Base-by-base conservation (phyloP, 2,888 invertebrate genomes). In the Drepanosiphum platanoidis region DNA sequence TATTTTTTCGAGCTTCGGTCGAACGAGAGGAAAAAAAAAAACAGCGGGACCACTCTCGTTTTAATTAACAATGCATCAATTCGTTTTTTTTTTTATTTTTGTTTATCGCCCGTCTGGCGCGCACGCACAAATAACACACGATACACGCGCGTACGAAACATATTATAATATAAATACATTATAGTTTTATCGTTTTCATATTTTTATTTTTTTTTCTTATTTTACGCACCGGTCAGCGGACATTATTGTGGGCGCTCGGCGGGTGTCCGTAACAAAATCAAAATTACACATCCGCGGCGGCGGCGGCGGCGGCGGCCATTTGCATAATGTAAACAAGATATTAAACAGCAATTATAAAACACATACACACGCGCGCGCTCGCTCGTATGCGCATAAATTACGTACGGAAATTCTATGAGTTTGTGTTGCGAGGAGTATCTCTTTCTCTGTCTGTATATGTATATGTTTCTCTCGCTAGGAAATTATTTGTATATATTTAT, bases 241-340 rank as follows among this genome's bases (percentile, higher is more conserved):
- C 64, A 30, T 68, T 5, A 5, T 74, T 36, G 82, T 82, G 81
- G 61, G 58, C 81, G 71, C 81, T 30, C 82, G 64, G 18, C 82
- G 42, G 82, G 74, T 74, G 82, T 83, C 64, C 82, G 71, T n/a
- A 74, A 82, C 64, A 32, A 39, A 83, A 58, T 82, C 58, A n/a
- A 72, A 81, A 81, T 71, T 83, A 83, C 82, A 72, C 64, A n/a
- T 74, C 58, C 72, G 52, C 32, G 52, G 70, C 71, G 52, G n/a
- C n/a, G 42, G 42, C 42, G 42, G 42, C 42, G 42, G 42, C 42
- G 42, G 42, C 42, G 46, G 46, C 13, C 52, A 83, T 81, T 81
- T 81, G 81, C 81, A 81, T 81, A 72, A 74, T 64, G 82, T 83
- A 83, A 83, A 83, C 82, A 83, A 74, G 74, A 74, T 83, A 74